Evolutionary conservation across 2,113 vertebrate species (phyloP), one percentile per base, ranked within the genome.

Genomic region (Heterochromis multidens): DNA sequence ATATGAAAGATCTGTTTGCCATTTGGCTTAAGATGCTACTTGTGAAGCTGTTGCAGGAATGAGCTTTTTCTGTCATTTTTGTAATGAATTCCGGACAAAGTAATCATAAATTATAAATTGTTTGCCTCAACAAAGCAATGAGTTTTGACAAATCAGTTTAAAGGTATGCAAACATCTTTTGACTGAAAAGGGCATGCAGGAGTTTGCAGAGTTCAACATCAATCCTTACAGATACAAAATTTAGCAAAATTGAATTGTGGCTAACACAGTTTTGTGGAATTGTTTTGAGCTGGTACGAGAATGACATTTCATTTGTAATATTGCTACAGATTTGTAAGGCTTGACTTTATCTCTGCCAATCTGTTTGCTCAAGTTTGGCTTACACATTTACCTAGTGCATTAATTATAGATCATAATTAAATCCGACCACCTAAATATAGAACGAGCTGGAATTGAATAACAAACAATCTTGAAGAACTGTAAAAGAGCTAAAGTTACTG

Each of bases 131-230:
- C 46, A 31, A 74, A 74, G 65, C 43, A 56, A 14, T 4, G 14
- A 65, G n/a, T 72, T 78, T 52, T 58, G 79, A 74, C 46, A 74
- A 54, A 49, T 74, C 4, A 2, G 17, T 77, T 87, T 83, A 85
- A 40, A 70, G 52, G 82, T 21, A 17, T 13, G 10, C 58, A 79
- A 72, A 79, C 62, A 85, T 63, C 2, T 0, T 54, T 81, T 89
- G 59, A 92, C 80, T 85, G 79, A 81, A 12, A 21, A 77, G 61
- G 56, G 80, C 49, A 21, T 33, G 83, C 76, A 23, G 70, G 35
- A 46, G 37, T 78, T 81, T 85, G 79, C 82, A 61, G 67, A 74
- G 84, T 85, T 77, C 77, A 78, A 56, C 17, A 19, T 52, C 80
- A 88, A 6, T 14, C 40, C 60, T 87, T 52, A 61, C 57, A 79